These are phyloP conservation scores for Cyphomyrus discorhynchus DNA, from an alignment of 2,113 vertebrate genomes.

Conservation along the genomic window DNA sequence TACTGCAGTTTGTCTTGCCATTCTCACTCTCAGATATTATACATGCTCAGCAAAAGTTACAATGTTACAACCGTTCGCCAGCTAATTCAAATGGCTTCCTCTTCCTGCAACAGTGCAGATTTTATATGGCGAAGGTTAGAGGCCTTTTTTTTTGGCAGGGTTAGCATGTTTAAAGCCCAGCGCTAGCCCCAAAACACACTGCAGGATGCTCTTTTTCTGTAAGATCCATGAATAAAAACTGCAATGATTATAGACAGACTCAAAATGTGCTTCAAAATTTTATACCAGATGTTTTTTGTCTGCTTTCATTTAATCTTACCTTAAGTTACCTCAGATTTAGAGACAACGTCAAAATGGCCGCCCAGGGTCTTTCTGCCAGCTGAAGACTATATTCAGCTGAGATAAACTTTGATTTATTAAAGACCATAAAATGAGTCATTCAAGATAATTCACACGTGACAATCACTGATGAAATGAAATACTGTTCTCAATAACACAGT, in stretches of 20 bases:
- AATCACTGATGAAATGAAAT: not conserved
- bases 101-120: not conserved
- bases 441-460: not conserved
- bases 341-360: not conserved
- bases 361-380: not conserved
- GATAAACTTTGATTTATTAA: not conserved
- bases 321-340: not conserved
- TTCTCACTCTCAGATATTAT: not conserved
- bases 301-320: not conserved
- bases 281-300: not conserved
- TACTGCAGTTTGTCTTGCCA: not conserved
- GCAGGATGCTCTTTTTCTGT: not conserved
- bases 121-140: not conserved
- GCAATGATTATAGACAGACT: not conserved
- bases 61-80: not conserved
- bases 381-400: not conserved
- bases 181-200: not conserved
- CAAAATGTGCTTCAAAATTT: not conserved
- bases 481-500: not conserved
- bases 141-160: not conserved
- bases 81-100: not conserved
- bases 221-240: not conserved
- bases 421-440: not conserved
- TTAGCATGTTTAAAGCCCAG: not conserved
- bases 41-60: not conserved